A percentile compares a stretch with the other conserved stretches of the same genome.
phyloP scores from a whole-genome alignment of 2,113 vertebrate genomes.

The Odontesthes bonariensis region DNA sequence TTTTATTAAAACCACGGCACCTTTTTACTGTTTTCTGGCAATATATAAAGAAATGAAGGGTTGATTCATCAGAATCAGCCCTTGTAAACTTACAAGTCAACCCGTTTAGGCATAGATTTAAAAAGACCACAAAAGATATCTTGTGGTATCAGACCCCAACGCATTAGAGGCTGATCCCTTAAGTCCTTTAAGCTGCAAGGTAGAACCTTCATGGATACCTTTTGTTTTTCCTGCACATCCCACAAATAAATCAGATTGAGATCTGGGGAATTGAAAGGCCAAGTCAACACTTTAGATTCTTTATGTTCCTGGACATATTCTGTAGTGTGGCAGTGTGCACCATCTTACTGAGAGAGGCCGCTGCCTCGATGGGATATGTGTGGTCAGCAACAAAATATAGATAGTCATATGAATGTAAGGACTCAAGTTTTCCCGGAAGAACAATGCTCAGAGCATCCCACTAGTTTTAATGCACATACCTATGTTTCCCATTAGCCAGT shows the following conservation, averaged over 20 bases:
- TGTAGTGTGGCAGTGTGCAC: not conserved
- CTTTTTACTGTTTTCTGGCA: too few relatives aligned
- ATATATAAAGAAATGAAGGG: too few relatives aligned
- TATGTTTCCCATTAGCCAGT: too few relatives aligned
- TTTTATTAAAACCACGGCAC: too few relatives aligned
- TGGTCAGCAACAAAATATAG: not conserved
- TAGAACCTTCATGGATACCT: not conserved
- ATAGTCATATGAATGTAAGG: too few relatives aligned
- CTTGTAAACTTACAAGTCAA: too few relatives aligned
- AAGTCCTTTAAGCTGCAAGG: not conserved
- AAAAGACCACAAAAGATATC: not conserved
- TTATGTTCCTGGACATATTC: conserved; percentile 1
- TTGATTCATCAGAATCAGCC: too few relatives aligned
- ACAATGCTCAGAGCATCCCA: too few relatives aligned
- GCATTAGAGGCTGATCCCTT: not conserved
- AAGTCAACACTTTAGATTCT: not conserved
- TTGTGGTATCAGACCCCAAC: not conserved
- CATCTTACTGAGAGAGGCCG: not conserved
- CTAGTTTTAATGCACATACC: too few relatives aligned
- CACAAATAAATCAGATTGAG: not conserved
- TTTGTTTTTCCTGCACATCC: not conserved
- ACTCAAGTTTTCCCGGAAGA: too few relatives aligned
- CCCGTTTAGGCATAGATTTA: not conserved
- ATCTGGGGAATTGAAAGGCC: not conserved
- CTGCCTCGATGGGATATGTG: not conserved